Base-by-base conservation (phyloP, 2,888 invertebrate genomes). In the Rutpela maculata region DNA sequence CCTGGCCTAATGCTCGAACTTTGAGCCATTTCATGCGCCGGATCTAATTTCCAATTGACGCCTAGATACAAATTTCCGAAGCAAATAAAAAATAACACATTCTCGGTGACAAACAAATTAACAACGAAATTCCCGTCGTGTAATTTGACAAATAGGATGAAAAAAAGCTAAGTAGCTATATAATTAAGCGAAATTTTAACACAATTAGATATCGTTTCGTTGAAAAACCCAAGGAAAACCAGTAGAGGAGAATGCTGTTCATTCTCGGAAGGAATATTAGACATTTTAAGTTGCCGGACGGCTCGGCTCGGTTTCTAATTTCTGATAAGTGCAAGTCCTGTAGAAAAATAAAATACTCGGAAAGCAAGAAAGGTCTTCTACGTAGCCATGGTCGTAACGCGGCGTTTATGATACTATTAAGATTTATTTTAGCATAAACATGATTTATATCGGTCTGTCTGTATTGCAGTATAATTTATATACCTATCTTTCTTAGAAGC, bases 171-270 rank as follows among this genome's bases (percentile, higher is more conserved):
- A 35, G 7, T 35, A 35, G 31, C 7, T 9, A 35, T 3, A 9
- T n/a, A 50, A 50, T 50, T 50, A n/a, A 50, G n/a, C 50, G 5
- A 50, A 50, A 50, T 50, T 50, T 50, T 50, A 50, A 50, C 50
- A 50, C 50, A 50, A 50, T 50, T 50, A 50, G 50, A n/a, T 50
- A 50, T 15, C 15, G n/a, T 1, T 50, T 50, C 50, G 50, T 50
- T 50, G 50, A 50, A 50, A 50, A 50, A 50, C 50, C 50, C 50
- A 50, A 50, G n/a, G 50, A 50, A 43, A 50, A 50, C 50, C 50
- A n/a, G 50, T n/a, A 50, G n/a, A 50, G n/a, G 6, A 50, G 15
- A 50, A 50, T 50, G 50, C 50, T 12, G 50, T n/a, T 50, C 50
- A n/a, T 50, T 50, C 50, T 50, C 0, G 6, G 50, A 50, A 50